These are phyloP conservation scores for Phalera bucephala DNA, from an alignment of 2,888 invertebrate species.

Conservation along the genomic window DNA sequence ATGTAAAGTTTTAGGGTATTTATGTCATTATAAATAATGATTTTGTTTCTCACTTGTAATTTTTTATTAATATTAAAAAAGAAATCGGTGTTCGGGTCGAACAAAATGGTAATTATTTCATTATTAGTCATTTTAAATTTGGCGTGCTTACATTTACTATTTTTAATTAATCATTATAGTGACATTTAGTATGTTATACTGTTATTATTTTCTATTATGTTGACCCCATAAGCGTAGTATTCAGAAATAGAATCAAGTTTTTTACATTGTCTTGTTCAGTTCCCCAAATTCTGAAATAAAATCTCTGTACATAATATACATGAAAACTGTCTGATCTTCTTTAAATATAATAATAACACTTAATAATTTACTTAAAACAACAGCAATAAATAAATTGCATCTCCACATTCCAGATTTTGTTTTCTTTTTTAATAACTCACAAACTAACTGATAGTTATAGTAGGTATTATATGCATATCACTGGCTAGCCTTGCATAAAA, in stretches of 20 bases:
- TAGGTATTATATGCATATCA: slow-evolving; percentile 54
- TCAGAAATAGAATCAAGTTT: not conserved
- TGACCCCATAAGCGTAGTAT: slow-evolving; percentile 25
- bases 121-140: slow-evolving; percentile 29
- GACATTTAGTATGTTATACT: slow-evolving; percentile 21
- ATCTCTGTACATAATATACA: too few species aligned
- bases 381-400: slow-evolving; percentile 21
- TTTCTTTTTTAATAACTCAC: slow-evolving; percentile 24
- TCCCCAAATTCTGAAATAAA: too few species aligned
- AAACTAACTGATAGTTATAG: slow-evolving; percentile 26
- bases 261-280: too few species aligned
- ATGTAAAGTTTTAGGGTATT: slow-evolving; percentile 76
- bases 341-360: too few species aligned
- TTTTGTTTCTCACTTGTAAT: slow-evolving; percentile 57
- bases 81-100: slow-evolving; percentile 37
- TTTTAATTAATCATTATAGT: slow-evolving; percentile 21
- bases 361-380: too few species aligned
- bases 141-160: slow-evolving; percentile 30
- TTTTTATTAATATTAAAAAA: slow-evolving; percentile 41
- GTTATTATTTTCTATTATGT: slow-evolving; percentile 32
- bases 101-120: slow-evolving; percentile 37
- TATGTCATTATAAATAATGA: slow-evolving; percentile 58
- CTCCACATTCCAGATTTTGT: slow-evolving; percentile 42
- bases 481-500: slow-evolving; percentile 52
- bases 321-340: not conserved